Base-by-base conservation (phyloP, 1,140 invertebrate species). In the Harpegnathos saltator region DNA sequence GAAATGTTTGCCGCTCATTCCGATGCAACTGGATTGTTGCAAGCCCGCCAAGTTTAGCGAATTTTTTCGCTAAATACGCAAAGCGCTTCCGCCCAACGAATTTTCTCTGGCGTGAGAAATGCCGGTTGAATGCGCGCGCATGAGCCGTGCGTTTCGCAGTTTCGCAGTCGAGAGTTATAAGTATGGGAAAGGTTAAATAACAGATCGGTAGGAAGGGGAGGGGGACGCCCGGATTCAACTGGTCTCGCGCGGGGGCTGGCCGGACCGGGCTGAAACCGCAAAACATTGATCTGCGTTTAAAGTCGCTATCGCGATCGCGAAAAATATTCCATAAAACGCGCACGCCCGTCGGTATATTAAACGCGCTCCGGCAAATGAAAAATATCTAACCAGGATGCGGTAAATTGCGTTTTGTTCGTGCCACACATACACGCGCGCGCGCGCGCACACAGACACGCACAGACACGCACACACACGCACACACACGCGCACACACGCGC, bases 281-380 rank as follows among this genome's bases (percentile, higher is more conserved):
- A 44, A 80, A 59, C 75, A 80, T 80, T 52, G 75, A 58, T 71
- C 75, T 71, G 19, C 44, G 26, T 66, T 80, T 56, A 44, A 71
- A 58, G 65, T 80, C 63, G 33, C 24, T 78, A 78, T 69, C 33
- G 52, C 75, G 65, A 80, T 59, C 52, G 54, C n/a, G 65, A 58
- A 80, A 80, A 80, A 71, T 59, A 48, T 71, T 68, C 52, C 65
- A 68, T 80, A 56, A 80, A 80, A 80, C 33, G 63, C 62, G 62
- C 38, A 54, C 56, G 15, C 63, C 22, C 50, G 52, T 19, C 33
- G 65, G 33, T 63, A 54, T 75, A 75, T 80, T 71, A 71, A 71
- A 80, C 33, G 22, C n/a, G 75, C 58, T 24, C 58, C 75, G 54
- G 65, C 33, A 80, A 80, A 80, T 80, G 65, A 80, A 80, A 80